Evolutionary conservation across 2,113 vertebrate species (phyloP), one percentile per base, ranked within the genome.

Genomic region (Channa maculata): DNA sequence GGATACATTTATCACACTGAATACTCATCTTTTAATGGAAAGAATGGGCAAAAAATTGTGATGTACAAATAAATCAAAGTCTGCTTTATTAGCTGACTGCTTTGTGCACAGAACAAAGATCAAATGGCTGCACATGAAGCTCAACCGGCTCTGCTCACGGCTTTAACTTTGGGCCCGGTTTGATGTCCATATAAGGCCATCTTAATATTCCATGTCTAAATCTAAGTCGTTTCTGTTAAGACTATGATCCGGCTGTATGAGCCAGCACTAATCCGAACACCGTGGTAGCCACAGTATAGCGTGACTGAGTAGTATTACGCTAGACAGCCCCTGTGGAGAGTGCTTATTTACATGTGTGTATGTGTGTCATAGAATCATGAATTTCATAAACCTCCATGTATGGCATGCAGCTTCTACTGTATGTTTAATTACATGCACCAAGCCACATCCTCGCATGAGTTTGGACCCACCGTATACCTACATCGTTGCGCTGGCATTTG

Each of bases 231-330:
- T 78, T 89, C 68, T 71, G 64, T 80, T 86, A 82, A 88, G 66
- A 77, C 80, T 61, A 65, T 86, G 86, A 89, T 85, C 80, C 72
- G 58, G 66, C 77, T 79, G 79, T 81, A 83, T 77, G 85, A 86
- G 76, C 77, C 65, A 44, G 52, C 53, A 2, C 66, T 88, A 87
- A 90, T 90, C 89, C 62, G 12, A 58, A 51, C 71, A 49, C 82
- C 65, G 71, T 46, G 9, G 65, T 74, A 76, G 74, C 75, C 81
- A 75, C 79, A 83, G 45, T 63, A 65, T 79, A 73, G 80, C 72
- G 79, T 87, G 83, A 90, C 79, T 73, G 79, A 86, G 50, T 13
- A n/a, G 7, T 71, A 86, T 87, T 83, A 84, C 68, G 43, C 34
- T 7, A 79, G 79, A 72, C 65, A 65, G 63, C 73, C 57, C 68